Evolutionary conservation across 1,140 invertebrate species (phyloP).

Genomic region (Eciton burchellii): DNA sequence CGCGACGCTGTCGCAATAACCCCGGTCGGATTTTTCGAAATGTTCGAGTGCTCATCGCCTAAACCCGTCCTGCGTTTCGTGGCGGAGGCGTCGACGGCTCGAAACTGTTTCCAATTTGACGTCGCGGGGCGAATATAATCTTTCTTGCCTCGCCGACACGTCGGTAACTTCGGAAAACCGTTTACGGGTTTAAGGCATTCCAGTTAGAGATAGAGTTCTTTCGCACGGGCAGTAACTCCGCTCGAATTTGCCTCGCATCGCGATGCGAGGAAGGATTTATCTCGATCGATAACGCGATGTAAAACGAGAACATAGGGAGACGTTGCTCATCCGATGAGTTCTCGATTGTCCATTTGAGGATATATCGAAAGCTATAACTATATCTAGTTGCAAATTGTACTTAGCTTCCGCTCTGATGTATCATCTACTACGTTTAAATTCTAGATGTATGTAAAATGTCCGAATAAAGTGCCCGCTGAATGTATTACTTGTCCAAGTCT

Average conservation of each 20-base stretch:
- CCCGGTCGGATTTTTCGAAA: constrained; percentile 50
- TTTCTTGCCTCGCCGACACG: constrained; percentile 54
- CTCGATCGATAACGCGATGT: neutral
- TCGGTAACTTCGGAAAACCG: constrained; percentile 48
- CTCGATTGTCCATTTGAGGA: too few species aligned
- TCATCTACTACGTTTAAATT: too few species aligned
- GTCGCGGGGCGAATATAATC: constrained; percentile 58
- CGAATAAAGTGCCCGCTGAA: too few species aligned
- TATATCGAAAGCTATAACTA: too few species aligned
- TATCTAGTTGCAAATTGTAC: too few species aligned
- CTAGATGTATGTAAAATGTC: too few species aligned
- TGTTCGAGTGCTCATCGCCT: constrained; percentile 34
- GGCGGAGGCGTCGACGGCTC: constrained; percentile 46
- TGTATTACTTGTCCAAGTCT: too few species aligned
- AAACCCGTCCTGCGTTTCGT: constrained; percentile 15
- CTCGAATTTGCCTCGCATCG: constrained; percentile 28
- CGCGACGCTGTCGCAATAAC: constrained; percentile 46
- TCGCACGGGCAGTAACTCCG: constrained; percentile 45
- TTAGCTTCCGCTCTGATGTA: too few species aligned
- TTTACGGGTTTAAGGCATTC: constrained; percentile 54
- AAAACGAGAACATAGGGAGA: neutral
- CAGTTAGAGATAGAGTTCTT: constrained; percentile 59
- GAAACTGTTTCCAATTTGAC: constrained; percentile 57
- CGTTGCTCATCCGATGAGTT: neutral
- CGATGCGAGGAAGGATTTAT: constrained; percentile 38